Base-by-base conservation (phyloP, 2,888 invertebrate genomes). In the Elysia crispata region DNA sequence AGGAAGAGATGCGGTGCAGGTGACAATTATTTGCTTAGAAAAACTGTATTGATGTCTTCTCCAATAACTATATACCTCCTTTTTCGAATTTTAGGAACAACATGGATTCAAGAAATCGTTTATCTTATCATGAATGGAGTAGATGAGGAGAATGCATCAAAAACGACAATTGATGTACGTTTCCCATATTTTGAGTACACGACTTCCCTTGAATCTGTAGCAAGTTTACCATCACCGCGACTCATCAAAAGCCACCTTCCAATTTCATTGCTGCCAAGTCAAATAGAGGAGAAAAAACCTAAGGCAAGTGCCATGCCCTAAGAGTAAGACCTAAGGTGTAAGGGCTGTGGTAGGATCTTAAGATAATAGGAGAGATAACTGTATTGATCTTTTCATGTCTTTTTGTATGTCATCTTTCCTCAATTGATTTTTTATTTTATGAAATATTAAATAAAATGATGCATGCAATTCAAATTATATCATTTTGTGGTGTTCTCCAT, bases 91-190 rank as follows among this genome's bases (percentile, higher is more conserved):
- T 20, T 81, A 92, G 92, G 92, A n/a, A 97, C 97, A 30, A 97
- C 97, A 0, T 98, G 97, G 97, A 95, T 96, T 0, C 97, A 97
- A 90, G 97, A 98, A 93, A 97, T 98, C 95, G 95, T 96, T 1
- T 98, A 97, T 96, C 93, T 97, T n/a, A 94, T 98, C 81, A 95
- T 95, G 3, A 95, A 96, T 87, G 94, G 95, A 86, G 93, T 96
- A 83, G 95, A 98, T 90, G 96, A 95, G 87, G 95, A 95, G 87
- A 94, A 94, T 30, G 96, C 96, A 0, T 73, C 79, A 49, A 67
- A 77, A 1, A 70, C 74, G 3, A 94, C 94, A 13, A 89, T 93
- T 66, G 94, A 95, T 92, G 93, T 95, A 41, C 94, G 97, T 69
- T 95, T 95, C 75, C 96, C 96, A 0, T 93, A 96, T 70, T 93